A percentile compares a stretch with the other conserved stretches of the same genome.
phyloP scores from a whole-genome alignment of 2,888 invertebrate genomes.

The Machimus atricapillus region DNA sequence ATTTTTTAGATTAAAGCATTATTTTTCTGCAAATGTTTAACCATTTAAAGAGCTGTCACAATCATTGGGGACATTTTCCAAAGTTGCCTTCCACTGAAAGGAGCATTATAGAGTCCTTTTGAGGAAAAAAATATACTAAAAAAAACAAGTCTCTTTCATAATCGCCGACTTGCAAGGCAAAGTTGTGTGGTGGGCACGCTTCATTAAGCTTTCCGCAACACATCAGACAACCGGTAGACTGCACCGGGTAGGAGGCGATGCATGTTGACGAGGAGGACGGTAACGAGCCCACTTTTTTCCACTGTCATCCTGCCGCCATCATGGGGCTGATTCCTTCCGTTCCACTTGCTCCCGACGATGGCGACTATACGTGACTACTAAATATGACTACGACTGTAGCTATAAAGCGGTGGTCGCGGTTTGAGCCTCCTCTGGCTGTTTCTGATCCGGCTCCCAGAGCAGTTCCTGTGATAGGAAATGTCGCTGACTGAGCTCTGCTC shows the following conservation, averaged over 20 bases:
- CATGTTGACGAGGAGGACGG: background rate
- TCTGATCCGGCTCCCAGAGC: background rate
- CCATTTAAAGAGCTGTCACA: background rate
- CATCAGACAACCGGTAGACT: background rate
- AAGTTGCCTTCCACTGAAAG: background rate
- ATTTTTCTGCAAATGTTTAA: background rate
- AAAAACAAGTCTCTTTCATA: background rate
- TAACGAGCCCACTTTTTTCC: background rate
- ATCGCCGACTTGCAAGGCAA: background rate
- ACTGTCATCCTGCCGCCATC: background rate
- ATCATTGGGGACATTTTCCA: background rate
- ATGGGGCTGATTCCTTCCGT: background rate
- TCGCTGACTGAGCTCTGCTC: background rate
- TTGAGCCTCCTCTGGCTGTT: background rate
- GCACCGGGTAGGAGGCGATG: background rate
- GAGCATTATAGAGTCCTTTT: background rate
- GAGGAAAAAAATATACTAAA: background rate
- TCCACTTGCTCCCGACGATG: background rate
- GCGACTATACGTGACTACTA: background rate
- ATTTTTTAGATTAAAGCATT: background rate
- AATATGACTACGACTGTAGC: background rate
- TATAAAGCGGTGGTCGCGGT: background rate
- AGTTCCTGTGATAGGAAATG: background rate
- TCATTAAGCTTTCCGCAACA: constrained; percentile 20
- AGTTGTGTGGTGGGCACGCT: background rate